Evolutionary conservation across 1,140 invertebrate species (phyloP), one percentile per base, ranked within the genome.

Genomic region (Gonioctena quinquepunctata): DNA sequence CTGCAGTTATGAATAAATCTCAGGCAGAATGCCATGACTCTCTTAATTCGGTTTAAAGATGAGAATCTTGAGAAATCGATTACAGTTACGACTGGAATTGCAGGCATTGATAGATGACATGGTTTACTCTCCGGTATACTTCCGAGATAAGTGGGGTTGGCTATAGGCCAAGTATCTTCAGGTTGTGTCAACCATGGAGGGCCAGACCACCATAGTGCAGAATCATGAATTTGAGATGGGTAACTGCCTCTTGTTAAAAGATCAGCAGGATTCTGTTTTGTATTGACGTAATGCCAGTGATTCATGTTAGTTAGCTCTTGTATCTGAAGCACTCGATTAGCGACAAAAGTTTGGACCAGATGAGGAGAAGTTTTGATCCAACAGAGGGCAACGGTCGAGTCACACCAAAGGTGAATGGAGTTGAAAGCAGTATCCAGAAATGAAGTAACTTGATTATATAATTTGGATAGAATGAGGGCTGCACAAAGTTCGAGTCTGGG

Each of bases 261-360:
- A 62, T 74, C 70, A 25, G 69, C 69, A 5, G 69, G 69, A 59
- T 71, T 73, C 5, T 73, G 64, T 28, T 60, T 13, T 6, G 77
- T 75, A 7, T 75, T 70, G 2, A 86, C 77, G 69, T 86, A 80
- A 27, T 65, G 64, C 82, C 84, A 86, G 28, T 80, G 56, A 1
- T 33, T 8, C 2, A 27, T n/a, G 5, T 60, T 33, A 11, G 71
- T 66, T 7, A 74, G 19, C 28, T 72, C 65, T 72, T 82, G 80
- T 50, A 86, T 83, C 72, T 82, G 54, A 3, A 77, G 70, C 6
- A 86, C 80, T 3, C 84, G 61, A 75, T 85, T 85, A 6, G 77
- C 76, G 0, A 84, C 82, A 73, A 82, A 85, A 11, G 71, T 76
- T 74, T 85, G 81, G 54, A 77, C 76, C 13, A 70, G 61, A 42